Percentiles rank a stretch among this genome's conserved stretches.
phyloP scores from a whole-genome alignment of 1,140 invertebrate genomes.

The Parapsyche elsis region DNA sequence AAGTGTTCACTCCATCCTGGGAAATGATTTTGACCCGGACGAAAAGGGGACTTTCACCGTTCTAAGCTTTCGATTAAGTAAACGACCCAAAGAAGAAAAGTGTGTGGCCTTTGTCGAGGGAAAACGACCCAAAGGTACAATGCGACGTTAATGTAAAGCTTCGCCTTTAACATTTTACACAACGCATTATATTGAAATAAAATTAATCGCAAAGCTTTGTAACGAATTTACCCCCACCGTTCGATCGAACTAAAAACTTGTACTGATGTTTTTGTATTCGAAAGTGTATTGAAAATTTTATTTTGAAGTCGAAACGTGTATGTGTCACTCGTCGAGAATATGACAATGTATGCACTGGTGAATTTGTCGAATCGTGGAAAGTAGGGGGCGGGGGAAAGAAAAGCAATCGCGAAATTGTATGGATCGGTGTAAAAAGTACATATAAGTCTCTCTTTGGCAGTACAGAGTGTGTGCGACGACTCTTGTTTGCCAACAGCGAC shows the following conservation, averaged over 20 bases:
- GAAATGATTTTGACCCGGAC: conserved; percentile 38
- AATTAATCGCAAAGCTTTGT: too few species aligned
- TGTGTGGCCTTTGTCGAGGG: conserved; percentile 48
- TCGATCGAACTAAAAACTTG: too few species aligned
- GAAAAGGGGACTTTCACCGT: conserved; percentile 38
- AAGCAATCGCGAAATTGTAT: conserved; percentile 36
- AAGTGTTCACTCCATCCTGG: conserved; percentile 40
- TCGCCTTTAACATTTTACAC: conserved; percentile 33
- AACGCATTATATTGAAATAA: too few species aligned
- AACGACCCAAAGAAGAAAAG: conserved; percentile 50
- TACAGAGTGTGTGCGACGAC: background rate
- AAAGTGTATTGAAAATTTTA: too few species aligned
- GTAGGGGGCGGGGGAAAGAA: background rate
- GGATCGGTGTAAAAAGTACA: conserved; percentile 24
- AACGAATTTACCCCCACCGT: too few species aligned
- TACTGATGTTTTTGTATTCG: too few species aligned
- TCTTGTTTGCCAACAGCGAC: conserved; percentile 48
- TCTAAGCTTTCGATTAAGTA: conserved; percentile 53
- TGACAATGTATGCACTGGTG: background rate
- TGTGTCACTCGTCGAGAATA: background rate
- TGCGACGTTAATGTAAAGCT: conserved; percentile 35
- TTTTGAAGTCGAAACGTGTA: too few species aligned
- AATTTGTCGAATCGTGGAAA: background rate
- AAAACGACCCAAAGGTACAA: conserved; percentile 41
- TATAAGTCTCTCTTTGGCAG: background rate